Evolutionary conservation across 2,797 vertebrate species (phyloP), one percentile per base, ranked within the genome.

Genomic region (Psittacula echo): DNA sequence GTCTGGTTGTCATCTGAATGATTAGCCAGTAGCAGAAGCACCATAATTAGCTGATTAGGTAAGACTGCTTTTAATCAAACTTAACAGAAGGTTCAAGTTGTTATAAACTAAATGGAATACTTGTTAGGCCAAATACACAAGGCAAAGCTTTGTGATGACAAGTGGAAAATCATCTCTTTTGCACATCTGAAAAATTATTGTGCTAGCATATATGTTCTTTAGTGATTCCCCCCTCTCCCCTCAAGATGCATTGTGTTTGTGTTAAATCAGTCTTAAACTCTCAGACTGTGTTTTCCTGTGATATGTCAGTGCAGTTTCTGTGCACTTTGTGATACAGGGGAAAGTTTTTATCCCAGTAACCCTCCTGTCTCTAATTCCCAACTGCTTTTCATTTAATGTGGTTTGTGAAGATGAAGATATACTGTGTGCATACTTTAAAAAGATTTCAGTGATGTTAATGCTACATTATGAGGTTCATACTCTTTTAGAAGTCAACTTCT

Each of bases 1-100:
- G 61, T 65, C 56, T 93, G 44, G 8, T 80, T 92, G 78, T 73
- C 75, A 42, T 67, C 54, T 65, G 65, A 88, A 34, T 68, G 65
- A 89, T 87, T 74, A 87, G 65, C 48, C 7, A 20, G 50, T 72
- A 89, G 67, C 47, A 91, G 68, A 83, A 91, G 81, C 51, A 65
- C 22, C 18, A 1, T 83, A 64, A 77, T 77, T 72, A 89, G 44
- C 54, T 89, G 53, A 41, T 80, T 94, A 80, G 56, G 41, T 85
- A 72, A 89, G 61, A 68, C 39, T 77, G 65, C 47, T 89, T 93
- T 92, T 87, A 76, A 87, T 91, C 72, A 77, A 48, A 77, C 34
- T 85, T 85, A 74, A 67, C 56, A 72, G 60, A 67, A 91, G 81
- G 51, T 94, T 90, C 65, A 56, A 4, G 47, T 88, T 89, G 42